phyloP scores from a whole-genome alignment of 2,797 vertebrate genomes.

The Sebastes miniatus region DNA sequence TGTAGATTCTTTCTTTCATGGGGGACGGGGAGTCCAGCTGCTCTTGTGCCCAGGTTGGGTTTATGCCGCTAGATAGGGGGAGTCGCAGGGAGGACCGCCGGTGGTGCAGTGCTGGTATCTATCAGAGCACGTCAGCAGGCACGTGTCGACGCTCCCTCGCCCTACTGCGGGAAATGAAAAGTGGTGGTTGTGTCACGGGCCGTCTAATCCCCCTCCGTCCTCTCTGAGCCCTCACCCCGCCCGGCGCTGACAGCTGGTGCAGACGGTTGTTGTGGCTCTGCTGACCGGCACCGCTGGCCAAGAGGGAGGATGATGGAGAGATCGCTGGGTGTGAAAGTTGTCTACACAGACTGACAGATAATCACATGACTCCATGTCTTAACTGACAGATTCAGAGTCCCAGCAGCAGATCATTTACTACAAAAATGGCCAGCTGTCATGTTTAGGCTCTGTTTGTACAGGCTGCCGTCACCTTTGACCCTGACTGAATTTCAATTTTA shows the following conservation, averaged over 20 bases:
- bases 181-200: constrained; percentile 48
- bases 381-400: not conserved
- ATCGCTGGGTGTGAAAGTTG: constrained; percentile 41
- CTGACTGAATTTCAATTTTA: not conserved
- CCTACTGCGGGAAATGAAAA: constrained; percentile 55
- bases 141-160: constrained; percentile 19
- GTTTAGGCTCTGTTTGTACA: not conserved
- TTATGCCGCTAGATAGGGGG: not conserved
- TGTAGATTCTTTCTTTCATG: accelerated
- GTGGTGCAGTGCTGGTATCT: not conserved
- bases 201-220: constrained; percentile 46
- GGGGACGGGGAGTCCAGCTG: not conserved
- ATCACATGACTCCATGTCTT: not conserved
- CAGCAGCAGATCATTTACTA: not conserved
- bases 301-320: constrained; percentile 14
- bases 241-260: constrained; percentile 48
- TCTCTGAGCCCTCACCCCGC: not conserved
- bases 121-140: constrained; percentile 14
- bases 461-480: constrained; percentile 21
- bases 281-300: constrained; percentile 6
- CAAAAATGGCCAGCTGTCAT: not conserved
- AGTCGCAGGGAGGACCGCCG: not conserved
- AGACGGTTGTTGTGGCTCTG: constrained; percentile 3
- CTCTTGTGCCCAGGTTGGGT: not conserved
- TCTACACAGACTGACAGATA: not conserved